Percentiles rank a stretch among this genome's conserved stretches.
These are phyloP conservation scores for Pachycephala philippinensis DNA, from an alignment of 2,113 vertebrate species.

Conservation along the genomic window DNA sequence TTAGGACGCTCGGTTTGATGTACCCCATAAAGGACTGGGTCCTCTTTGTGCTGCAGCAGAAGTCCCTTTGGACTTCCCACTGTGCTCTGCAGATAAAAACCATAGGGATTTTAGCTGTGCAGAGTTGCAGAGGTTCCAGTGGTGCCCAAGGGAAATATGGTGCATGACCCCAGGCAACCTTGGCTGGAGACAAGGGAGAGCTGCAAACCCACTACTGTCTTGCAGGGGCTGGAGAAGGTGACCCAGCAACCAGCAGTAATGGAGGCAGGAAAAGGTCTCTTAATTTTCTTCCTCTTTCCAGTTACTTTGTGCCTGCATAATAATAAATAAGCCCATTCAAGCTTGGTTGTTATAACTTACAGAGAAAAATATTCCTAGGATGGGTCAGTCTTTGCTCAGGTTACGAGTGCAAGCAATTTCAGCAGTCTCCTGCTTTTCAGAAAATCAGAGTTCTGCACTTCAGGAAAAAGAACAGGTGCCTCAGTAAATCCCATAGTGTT, in stretches of 20 bases:
- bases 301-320: not conserved
- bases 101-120: not conserved
- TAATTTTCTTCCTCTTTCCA: not conserved
- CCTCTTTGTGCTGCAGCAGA: not conserved
- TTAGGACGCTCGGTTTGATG: not conserved
- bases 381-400: not conserved
- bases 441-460: not conserved
- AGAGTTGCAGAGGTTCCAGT: not conserved
- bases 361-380: not conserved
- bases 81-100: not conserved
- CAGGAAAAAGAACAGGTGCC: not conserved
- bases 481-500: not conserved
- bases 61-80: not conserved
- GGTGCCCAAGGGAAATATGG: accelerated
- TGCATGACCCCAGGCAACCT: accelerated
- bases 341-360: not conserved
- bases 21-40: not conserved
- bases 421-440: not conserved
- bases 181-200: not conserved
- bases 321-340: not conserved
- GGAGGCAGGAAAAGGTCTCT: not conserved
- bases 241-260: not conserved
- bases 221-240: not conserved
- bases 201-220: not conserved
- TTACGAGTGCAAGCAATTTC: not conserved